Conservation (phyloP, 1,140 invertebrate genomes). For the Bombus picipes region DNA sequence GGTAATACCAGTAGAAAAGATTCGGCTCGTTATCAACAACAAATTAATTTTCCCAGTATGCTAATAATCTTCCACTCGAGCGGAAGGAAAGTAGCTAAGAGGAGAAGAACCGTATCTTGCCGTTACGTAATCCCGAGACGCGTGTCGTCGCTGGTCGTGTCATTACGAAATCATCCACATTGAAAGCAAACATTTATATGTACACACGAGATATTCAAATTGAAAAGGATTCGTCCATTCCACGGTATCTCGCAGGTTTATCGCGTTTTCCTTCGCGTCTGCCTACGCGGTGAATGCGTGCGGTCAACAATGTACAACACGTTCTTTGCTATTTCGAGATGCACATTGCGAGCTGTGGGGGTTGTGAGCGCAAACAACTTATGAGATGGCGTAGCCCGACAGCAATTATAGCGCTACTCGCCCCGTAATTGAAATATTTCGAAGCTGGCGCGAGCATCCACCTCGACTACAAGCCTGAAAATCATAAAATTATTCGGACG, state of each 20-base stretch:
- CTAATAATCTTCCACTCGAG: neutral
- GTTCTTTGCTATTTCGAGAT: constrained; percentile 24
- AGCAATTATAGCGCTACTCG: constrained; percentile 66
- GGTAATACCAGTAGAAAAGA: too few relatives aligned
- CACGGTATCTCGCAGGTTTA: neutral
- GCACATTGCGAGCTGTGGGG: neutral
- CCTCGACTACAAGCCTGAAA: constrained; percentile 72
- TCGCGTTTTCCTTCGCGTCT: constrained; percentile 10
- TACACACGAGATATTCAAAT: neutral
- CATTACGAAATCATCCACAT: neutral
- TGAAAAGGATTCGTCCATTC: neutral
- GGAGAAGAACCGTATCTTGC: too few relatives aligned
- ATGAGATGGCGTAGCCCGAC: constrained; percentile 58
- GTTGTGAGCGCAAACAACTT: constrained; percentile 57
- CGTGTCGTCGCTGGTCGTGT: too few relatives aligned
- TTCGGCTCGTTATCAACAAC: too few relatives aligned
- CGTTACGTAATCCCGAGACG: neutral
- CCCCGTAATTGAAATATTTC: constrained; percentile 78
- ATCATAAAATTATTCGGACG: constrained; percentile 73
- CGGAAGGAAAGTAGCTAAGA: too few relatives aligned
- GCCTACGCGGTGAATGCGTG: neutral
- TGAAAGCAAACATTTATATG: neutral
- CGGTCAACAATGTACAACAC: neutral
- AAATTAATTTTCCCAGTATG: too few relatives aligned
- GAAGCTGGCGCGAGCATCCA: constrained; percentile 66